Conservation (phyloP, 2,797 vertebrate species). For the Benthosema pterotum region DNA sequence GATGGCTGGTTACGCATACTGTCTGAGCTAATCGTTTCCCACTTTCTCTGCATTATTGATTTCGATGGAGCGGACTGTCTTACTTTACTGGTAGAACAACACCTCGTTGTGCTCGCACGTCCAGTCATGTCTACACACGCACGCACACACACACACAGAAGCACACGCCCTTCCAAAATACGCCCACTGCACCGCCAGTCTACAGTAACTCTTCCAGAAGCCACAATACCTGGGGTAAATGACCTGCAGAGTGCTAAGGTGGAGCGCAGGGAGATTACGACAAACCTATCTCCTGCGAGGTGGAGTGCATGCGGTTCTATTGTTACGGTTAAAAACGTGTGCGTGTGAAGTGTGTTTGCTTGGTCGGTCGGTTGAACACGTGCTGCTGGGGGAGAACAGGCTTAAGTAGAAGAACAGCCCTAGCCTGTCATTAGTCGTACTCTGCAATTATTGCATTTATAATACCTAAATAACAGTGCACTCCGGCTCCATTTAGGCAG, state of each 20-base stretch:
- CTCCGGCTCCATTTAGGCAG: slow-evolving; percentile 40
- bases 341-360: slow-evolving; percentile 57
- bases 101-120: slow-evolving; percentile 32
- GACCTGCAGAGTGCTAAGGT: slow-evolving; percentile 52
- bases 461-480: slow-evolving; percentile 55
- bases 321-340: slow-evolving; percentile 44
- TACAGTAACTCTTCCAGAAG: slow-evolving; percentile 4
- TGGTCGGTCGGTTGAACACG: slow-evolving; percentile 55
- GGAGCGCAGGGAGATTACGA: slow-evolving; percentile 35
- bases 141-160: slow-evolving; percentile 5
- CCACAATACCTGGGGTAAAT: slow-evolving; percentile 30
- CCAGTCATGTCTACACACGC: slow-evolving; percentile 44
- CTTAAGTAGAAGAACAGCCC: slow-evolving; percentile 41
- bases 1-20: background rate
- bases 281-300: slow-evolving; percentile 32
- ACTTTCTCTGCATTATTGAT: slow-evolving; percentile 11
- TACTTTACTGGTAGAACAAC: slow-evolving; percentile 37
- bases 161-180: background rate
- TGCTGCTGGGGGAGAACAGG: slow-evolving; percentile 61
- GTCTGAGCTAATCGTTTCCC: slow-evolving; percentile 5
- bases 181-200: slow-evolving; percentile 4
- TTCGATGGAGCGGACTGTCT: background rate
- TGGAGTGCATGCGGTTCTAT: slow-evolving; percentile 32
- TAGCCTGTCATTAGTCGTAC: slow-evolving; percentile 61
- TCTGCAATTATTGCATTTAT: slow-evolving; percentile 55